Base-by-base conservation (phyloP, 2,113 vertebrate species). In the Microcebus jonahi region DNA sequence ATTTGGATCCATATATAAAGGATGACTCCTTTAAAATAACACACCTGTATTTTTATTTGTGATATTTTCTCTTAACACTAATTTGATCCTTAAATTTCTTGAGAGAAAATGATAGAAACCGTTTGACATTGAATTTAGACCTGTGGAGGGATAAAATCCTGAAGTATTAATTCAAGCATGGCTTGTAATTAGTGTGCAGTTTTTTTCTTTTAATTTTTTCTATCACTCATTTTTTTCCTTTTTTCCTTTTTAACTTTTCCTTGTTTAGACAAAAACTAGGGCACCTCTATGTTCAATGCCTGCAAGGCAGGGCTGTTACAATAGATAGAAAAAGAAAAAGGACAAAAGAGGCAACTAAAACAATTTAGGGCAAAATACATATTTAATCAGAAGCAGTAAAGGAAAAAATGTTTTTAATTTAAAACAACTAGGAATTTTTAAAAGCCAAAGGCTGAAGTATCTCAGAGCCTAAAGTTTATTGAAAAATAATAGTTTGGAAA, bases 281-380 rank as follows among this genome's bases (percentile, higher is more conserved):
- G 0, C 20, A 48, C 0, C 31, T 76, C n/a, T 57, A 20, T 50
- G 59, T 15, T 39, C 14, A 59, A 11, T 65, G 36, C 0, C 8
- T n/a, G 65, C 18, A 57, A 17, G 12, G 27, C 3, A 65, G 8
- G 1, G 10, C 21, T 29, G 31, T 18, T 61, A 39, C 34, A 55
- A 50, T 5, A 18, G 42, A 36, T 31, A 25, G 42, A 42, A 12
- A 71, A 61, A 63, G 2, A 83, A 3, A 34, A 59, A 84, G 21
- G 8, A 83, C 48, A 42, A 29, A 55, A 79, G 31, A 17, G 18
- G 8, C 1, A 59, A 39, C 34, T 57, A 14, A 42, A 27, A 42
- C 5, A 50, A 36, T 50, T 50, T n/a, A 39, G 25, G 42, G 5
- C 10, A 10, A 89, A 15, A 34, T 4, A 50, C 12, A 55, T 39